Percentiles rank a stretch among this genome's conserved stretches.
phyloP scores from a whole-genome alignment of 2,797 vertebrate genomes.

The Danio albolineatus region DNA sequence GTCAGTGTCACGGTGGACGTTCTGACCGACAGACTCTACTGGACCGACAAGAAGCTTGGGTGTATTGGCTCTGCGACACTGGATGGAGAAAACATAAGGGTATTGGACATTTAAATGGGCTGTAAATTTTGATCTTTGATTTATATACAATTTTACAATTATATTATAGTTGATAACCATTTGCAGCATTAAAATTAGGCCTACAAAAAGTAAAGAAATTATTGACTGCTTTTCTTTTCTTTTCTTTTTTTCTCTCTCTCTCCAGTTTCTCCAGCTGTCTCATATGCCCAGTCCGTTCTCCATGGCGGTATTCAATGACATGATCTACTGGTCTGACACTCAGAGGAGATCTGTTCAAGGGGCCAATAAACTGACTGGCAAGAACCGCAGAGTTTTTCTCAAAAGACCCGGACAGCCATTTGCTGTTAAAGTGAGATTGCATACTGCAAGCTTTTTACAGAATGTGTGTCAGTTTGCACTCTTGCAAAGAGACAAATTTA shows the following conservation, averaged over 20 bases:
- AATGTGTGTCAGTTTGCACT: no score
- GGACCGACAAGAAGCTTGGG: conserved; percentile 89
- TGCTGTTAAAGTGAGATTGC: conserved; percentile 82
- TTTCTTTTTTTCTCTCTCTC: not conserved
- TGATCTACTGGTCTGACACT: conserved; percentile 90
- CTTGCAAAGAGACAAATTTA: no score
- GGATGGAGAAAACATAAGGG: conserved; percentile 83
- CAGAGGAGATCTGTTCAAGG: conserved; percentile 83
- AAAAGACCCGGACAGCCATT: conserved; percentile 88
- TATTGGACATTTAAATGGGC: conserved; percentile 59
- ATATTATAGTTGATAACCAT: no score
- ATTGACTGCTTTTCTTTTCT: fast-evolving
- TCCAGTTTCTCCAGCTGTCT: conserved; percentile 83
- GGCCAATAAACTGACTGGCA: conserved; percentile 85
- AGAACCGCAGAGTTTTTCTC: conserved; percentile 83
- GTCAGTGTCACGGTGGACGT: conserved; percentile 86
- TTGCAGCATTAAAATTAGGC: no score
- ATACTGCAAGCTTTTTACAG: not conserved
- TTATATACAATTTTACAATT: no score
- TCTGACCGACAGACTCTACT: conserved; percentile 84
- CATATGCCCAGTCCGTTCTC: conserved; percentile 87
- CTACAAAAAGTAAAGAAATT: not conserved
- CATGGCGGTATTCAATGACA: conserved; percentile 83
- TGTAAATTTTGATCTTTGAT: no score
- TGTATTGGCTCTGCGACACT: conserved; percentile 84